Evolutionary conservation across 2,797 vertebrate genomes (phyloP), one percentile per base, ranked within the genome.

Genomic region (Enteromius mattozi): DNA sequence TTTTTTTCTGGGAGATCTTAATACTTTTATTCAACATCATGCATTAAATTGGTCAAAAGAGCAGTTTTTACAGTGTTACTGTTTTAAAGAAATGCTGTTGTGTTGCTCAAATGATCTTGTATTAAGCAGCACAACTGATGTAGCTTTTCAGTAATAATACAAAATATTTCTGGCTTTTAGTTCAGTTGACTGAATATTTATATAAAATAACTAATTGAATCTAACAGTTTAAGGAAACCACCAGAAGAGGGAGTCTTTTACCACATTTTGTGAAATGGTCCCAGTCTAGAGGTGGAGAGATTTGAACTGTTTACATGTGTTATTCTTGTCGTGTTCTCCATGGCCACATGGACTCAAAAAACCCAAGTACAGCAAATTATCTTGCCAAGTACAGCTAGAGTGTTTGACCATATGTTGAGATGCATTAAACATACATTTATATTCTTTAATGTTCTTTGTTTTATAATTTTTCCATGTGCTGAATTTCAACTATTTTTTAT

Each of bases 181-280:
- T 65, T 65, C 5, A 17, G 6, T 65, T 65, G 30, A 65, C 27
- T 65, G 30, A 65, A 9, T 65, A 33, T 65, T 33, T 65, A 63
- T 2, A 63, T 63, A 63, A 30, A 17, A 63, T 3, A 6, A 65
- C 27, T 33, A 16, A 63, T 33, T 33, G 17, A 65, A 33, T 65
- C 14, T 65, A 65, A 27, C 63, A 19, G 63, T 65, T 65, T 33
- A 6, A 33, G 6, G 30, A 16, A 65, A 1, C 54, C 14, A 54
- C 86, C 90, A 86, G 78, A 8, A 86, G 90, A 72, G 84, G 87
- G 87, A 74, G 84, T 5, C 9, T 45, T 69, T 70, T 56, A 45
- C 65, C 59, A 66, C 56, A 37, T 47, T 81, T 86, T 47, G 33
- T 42, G 61, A 33, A 30, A 14, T 35, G 19, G 56, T 78, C 6